Evolutionary conservation across 2,797 vertebrate species (phyloP), one percentile per base, ranked within the genome.

Genomic region (Esox lucius): DNA sequence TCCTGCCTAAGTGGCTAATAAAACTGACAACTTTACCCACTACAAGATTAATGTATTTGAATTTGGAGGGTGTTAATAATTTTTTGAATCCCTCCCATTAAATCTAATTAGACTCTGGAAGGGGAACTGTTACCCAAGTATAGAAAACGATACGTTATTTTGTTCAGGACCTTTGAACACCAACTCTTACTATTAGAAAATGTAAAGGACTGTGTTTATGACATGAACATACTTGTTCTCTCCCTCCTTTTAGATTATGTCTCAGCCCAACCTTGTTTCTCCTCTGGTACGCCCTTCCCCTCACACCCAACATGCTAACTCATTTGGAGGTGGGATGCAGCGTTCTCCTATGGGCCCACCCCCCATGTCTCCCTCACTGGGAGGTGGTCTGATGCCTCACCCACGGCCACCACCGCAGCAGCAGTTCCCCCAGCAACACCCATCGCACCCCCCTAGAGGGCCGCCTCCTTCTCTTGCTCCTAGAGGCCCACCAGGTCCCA

Each of bases 181-280:
- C 19, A 15, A 19, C 4, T 17, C 17, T n/a, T 53, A 17, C 19
- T 53, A 53, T 17, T n/a, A 19, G 4, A 53, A 53, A n/a, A 31
- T 31, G 28, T 31, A 3, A 31, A 31, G 28, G 28, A 31, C 28
- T 31, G 28, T 61, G 22, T n/a, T 7, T 6, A 46, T 46, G 7
- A 26, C 35, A 13, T 64, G 3, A 22, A 39, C 17, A 6, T 59
- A 11, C 56, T 24, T 11, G n/a, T 59, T 59, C 4, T 49, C 5
- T 31, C 64, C 28, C 5, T 11, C 70, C 79, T 85, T 87, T 83
- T 92, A 98, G 97, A 97, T 98, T 81, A 90, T 99, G 90, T 98
- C 96, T 86, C 97, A 99, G 90, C 96, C 97, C 90, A 99, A 96
- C 92, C 94, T 98, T 74, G 96, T 99, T 82, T 96, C 97, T 88